phyloP scores from a whole-genome alignment of 1,140 invertebrate genomes.

The Heliconius nattereri region DNA sequence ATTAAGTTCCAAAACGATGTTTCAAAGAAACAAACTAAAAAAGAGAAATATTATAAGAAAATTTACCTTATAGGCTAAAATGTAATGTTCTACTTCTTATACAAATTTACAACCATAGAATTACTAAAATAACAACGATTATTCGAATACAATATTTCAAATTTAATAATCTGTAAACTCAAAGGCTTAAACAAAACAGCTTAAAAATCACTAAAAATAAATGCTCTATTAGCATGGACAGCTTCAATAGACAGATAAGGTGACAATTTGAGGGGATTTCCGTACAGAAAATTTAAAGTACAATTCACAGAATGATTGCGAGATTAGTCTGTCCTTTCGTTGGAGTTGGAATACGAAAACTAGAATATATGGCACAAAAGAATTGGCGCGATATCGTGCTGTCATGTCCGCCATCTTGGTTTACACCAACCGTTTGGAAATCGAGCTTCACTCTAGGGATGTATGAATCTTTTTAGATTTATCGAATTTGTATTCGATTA shows the following conservation, averaged over 20 bases:
- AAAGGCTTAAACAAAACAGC: background rate
- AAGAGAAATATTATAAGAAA: no score
- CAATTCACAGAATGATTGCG: conserved; percentile 61
- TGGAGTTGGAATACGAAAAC: conserved; percentile 62
- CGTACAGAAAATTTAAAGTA: conserved; percentile 54
- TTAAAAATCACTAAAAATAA: conserved; percentile 26
- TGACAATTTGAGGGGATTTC: conserved; percentile 47
- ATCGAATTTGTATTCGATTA: conserved; percentile 27
- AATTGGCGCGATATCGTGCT: conserved; percentile 74
- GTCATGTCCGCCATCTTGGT: conserved; percentile 72
- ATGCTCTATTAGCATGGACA: conserved; percentile 47
- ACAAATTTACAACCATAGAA: background rate
- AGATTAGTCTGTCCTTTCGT: conserved; percentile 75
- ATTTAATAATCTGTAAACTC: background rate
- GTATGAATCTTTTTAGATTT: conserved; percentile 48
- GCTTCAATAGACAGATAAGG: conserved; percentile 49
- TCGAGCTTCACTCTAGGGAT: conserved; percentile 64
- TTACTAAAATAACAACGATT: background rate
- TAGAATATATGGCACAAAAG: conserved; percentile 72
- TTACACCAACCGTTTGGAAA: conserved; percentile 70
- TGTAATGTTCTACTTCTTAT: background rate
- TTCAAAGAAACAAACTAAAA: background rate
- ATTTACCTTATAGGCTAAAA: no score
- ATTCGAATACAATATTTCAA: background rate
- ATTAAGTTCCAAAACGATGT: background rate